phyloP scores from a whole-genome alignment of 92 coral and sea anemone species.

The Actinernus sp. region DNA sequence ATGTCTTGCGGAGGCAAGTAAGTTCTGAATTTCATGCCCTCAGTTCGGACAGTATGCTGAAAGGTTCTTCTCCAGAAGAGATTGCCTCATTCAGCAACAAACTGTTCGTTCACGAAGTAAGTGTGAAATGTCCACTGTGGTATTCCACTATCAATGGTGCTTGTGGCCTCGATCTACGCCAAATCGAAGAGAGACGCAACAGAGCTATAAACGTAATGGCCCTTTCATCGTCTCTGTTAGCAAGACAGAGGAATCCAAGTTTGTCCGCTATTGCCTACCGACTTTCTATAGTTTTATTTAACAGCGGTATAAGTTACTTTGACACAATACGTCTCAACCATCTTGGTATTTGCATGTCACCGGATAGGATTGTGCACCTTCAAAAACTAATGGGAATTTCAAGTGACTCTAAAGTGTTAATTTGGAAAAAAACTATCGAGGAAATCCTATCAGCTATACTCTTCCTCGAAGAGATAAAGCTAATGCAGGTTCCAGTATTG shows the following conservation, averaged over 20 bases:
- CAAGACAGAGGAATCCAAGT: conserved; percentile 47
- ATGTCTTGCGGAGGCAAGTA: conserved; percentile 18
- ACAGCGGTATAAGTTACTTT: conserved; percentile 49
- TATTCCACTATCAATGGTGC: conserved; percentile 55
- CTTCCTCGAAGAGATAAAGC: conserved; percentile 18
- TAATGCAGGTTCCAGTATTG: conserved; percentile 23
- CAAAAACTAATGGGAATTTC: conserved; percentile 62
- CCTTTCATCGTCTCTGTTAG: conserved; percentile 43
- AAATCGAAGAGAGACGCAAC: conserved; percentile 5
- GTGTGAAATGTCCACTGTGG: conserved; percentile 56
- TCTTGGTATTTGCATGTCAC: conserved; percentile 69
- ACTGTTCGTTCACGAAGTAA: conserved; percentile 20
- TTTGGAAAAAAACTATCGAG: conserved; percentile 61
- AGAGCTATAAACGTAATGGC: conserved; percentile 38
- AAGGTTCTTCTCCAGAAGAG: conserved; percentile 55
- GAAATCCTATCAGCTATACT: conserved; percentile 19
- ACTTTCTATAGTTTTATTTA: conserved; percentile 49
- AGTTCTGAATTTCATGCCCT: conserved; percentile 33
- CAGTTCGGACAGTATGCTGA: conserved; percentile 41
- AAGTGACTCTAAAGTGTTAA: conserved; percentile 49
- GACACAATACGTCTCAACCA: conserved; percentile 44
- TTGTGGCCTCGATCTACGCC: conserved; percentile 18
- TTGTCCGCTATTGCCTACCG: conserved; percentile 70
- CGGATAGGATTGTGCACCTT: conserved; percentile 28
- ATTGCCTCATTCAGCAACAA: conserved; percentile 59